phyloP scores from a whole-genome alignment of 2,888 invertebrate genomes.

The Microlaimidae sp. region DNA sequence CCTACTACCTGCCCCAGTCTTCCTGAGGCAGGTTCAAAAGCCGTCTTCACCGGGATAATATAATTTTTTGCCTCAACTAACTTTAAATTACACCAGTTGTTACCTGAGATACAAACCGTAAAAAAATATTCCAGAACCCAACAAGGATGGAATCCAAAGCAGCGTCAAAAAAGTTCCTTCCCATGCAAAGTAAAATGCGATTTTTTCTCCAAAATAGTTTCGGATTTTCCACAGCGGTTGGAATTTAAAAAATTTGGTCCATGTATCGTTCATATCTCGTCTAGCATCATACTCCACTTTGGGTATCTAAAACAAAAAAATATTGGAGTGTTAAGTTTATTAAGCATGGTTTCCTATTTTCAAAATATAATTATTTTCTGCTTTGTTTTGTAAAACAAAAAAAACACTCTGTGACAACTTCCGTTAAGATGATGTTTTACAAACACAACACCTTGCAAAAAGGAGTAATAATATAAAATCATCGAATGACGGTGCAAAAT shows the following conservation, averaged over 20 bases:
- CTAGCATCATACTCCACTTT: slow-evolving; percentile 13
- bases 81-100: too few relatives aligned
- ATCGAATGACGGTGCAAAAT: too few relatives aligned
- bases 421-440: too few relatives aligned
- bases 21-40: too few relatives aligned
- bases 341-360: slow-evolving; percentile 18
- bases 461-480: too few relatives aligned
- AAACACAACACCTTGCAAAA: too few relatives aligned
- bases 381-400: too few relatives aligned
- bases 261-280: slow-evolving; percentile 27
- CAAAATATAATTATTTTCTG: too few relatives aligned
- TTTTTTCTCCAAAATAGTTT: slow-evolving; percentile 42
- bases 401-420: too few relatives aligned
- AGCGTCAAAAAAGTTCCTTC: slow-evolving; percentile 37
- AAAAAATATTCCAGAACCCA: slow-evolving; percentile 37
- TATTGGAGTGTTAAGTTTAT: slow-evolving; percentile 2
- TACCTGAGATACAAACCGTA: slow-evolving; percentile 38
- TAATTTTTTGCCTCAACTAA: too few relatives aligned
- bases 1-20: too few relatives aligned
- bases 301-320: not conserved
- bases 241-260: slow-evolving; percentile 33
- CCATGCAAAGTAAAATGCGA: slow-evolving; percentile 42
- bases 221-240: slow-evolving; percentile 39
- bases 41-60: too few relatives aligned
- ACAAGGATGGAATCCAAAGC: slow-evolving; percentile 38